Evolutionary conservation across 2,797 vertebrate species (phyloP), one percentile per base, ranked within the genome.

Genomic region (Onychomys leucogaster): DNA sequence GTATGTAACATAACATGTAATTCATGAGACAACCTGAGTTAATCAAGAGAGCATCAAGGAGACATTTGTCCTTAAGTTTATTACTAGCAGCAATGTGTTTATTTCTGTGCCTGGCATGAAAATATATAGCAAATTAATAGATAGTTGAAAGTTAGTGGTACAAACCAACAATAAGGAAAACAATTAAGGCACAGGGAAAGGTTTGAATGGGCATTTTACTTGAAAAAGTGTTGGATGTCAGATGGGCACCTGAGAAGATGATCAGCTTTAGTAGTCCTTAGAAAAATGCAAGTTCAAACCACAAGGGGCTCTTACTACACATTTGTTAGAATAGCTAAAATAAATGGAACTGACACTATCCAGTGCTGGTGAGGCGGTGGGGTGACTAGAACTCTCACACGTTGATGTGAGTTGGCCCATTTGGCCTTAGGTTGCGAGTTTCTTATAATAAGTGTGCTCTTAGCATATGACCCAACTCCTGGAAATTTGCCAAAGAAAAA

Each of bases 201-300:
- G 7, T 71, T 80, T 71, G 34, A 71, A 87, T 2, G 17, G 77
- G 9, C 23, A 76, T 10, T 46, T 95, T 41, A 63, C 32, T 49
- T 69, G 65, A 95, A 92, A 92, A 85, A 92, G 82, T 75, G 67
- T 13, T 69, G 29, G 3, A 25, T 82, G n/a, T n/a, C 67, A 61
- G 65, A 61, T 61, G 67, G 75, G 55, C 19, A 43, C n/a, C 17
- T 43, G 57, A 92, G 69, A 71, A 86, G 49, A 75, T 85, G 23
- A 17, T 19, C 27, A 76, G 29, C 32, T 85, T 78, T 37, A 52
- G 10, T 94, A 61, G 11, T 82, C 43, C 27, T 55, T 63, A 55
- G 75, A 82, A 86, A 92, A 95, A 90, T 49, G 23, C 7, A 90
- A 87, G 81, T 81, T 52, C 49, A 94, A 67, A 69, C 59, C 43